Evolutionary conservation across 2,113 vertebrate species (phyloP), one percentile per base, ranked within the genome.

Genomic region (Chionodraco myersi): DNA sequence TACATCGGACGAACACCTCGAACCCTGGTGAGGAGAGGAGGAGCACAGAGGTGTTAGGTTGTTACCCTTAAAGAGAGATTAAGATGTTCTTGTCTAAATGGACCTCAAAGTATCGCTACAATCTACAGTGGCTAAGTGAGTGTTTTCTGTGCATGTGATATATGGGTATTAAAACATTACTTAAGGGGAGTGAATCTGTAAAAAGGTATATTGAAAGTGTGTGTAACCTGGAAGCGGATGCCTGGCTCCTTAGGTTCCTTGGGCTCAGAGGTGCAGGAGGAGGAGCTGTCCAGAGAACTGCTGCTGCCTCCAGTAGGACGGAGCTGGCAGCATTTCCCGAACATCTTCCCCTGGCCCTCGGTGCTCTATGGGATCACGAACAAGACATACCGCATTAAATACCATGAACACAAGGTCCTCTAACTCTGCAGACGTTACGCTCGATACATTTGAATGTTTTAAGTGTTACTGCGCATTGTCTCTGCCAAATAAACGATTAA

Each of bases 201-300:
- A 1, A 1, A 16, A 16, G n/a, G 30, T 47, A 30, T 6, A 3
- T 16, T 11, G 8, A 14, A 54, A 3, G 3, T 41, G 0, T 49
- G 51, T 26, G 21, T 91, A 92, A 98, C 97, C 96, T 98, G 97
- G 88, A 96, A 98, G 86, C 97, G 97, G 45, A 95, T 94, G 80
- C 95, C 96, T 62, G 95, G 97, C 34, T 99, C 97, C 92, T 96
- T 97, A 57, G 93, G 73, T 57, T 93, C 92, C 74, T 83, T 90
- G n/a, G 75, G 78, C 86, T 99, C 98, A 1, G 96, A 97, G 79
- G 96, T 91, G 34, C 96, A 96, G 77, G 96, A 98, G 58, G 96
- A 93, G 57, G 96, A 97, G 93, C 98, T 99, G 83, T 99, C 98
- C 93, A 99, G 91, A 78, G 98, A 99, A 66, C 96, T 97, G 89